A percentile compares a stretch with the other conserved stretches of the same genome.
Conservation (phyloP, 1,140 invertebrate genomes). For the Coptotermes formosanus region DNA sequence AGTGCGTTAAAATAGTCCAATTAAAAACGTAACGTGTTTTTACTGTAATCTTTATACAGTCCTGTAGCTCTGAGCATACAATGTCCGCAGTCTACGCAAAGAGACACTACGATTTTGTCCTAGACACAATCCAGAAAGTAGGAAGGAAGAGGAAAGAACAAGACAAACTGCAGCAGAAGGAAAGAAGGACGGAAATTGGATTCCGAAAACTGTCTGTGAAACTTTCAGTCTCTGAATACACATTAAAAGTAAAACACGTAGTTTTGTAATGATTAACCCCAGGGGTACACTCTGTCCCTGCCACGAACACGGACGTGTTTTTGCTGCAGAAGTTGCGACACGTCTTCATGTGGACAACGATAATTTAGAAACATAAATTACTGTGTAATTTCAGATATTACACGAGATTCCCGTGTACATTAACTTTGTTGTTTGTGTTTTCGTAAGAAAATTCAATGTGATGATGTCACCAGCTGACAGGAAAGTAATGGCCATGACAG, state of each 20-base stretch:
- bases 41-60: background rate
- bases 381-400: background rate
- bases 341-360: background rate
- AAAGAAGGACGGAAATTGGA: conserved; percentile 12
- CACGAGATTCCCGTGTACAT: background rate
- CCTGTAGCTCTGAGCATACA: background rate
- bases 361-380: background rate
- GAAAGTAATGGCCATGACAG: background rate
- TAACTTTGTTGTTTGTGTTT: background rate
- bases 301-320: background rate
- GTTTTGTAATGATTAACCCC: conserved; percentile 2
- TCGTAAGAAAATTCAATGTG: background rate
- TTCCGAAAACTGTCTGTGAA: background rate
- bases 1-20: background rate
- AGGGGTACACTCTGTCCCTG: background rate
- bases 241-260: conserved; percentile 1
- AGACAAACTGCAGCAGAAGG: background rate
- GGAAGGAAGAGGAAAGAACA: background rate
- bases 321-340: background rate
- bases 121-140: background rate
- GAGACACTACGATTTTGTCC: background rate
- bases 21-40: background rate
- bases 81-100: background rate
- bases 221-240: background rate
- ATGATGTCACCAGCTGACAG: background rate